phyloP scores from a whole-genome alignment of 2,113 vertebrate genomes.

The Oceanodroma tethys region DNA sequence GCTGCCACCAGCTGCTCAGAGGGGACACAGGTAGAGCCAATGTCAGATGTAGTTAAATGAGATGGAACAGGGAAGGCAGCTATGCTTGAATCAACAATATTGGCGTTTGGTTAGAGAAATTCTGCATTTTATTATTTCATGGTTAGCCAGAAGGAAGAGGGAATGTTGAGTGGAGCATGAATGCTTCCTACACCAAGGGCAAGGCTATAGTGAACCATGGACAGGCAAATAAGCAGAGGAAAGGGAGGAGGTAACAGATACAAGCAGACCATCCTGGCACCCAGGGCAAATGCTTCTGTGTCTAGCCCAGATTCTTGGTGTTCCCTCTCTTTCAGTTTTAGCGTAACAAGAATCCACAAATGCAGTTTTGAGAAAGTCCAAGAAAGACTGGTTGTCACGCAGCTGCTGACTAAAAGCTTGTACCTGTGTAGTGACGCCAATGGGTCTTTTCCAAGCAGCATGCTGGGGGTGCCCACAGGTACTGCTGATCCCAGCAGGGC shows the following conservation, averaged over 20 bases:
- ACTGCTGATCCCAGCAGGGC: background rate
- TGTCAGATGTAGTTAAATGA: conserved; percentile 40
- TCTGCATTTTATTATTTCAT: background rate
- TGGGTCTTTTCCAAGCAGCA: background rate
- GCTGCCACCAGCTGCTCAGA: conserved; percentile 46
- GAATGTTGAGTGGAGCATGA: background rate
- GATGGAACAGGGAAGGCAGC: conserved; percentile 23
- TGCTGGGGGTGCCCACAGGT: background rate
- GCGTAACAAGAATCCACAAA: background rate
- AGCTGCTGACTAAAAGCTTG: background rate
- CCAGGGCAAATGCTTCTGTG: background rate
- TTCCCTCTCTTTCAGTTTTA: background rate
- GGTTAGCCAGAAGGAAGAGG: background rate
- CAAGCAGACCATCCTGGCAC: background rate
- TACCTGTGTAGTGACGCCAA: background rate
- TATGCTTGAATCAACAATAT: background rate
- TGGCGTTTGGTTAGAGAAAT: background rate
- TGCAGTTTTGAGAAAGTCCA: background rate
- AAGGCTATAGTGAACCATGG: background rate
- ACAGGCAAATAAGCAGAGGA: background rate
- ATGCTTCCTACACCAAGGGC: background rate
- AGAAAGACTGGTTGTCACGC: background rate
- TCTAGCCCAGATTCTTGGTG: background rate
- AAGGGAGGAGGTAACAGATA: background rate
- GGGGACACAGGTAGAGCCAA: background rate